A percentile compares a stretch with the other conserved stretches of the same genome.
phyloP scores from a whole-genome alignment of 2,888 invertebrate genomes.

The Drosophila mayaguana region DNA sequence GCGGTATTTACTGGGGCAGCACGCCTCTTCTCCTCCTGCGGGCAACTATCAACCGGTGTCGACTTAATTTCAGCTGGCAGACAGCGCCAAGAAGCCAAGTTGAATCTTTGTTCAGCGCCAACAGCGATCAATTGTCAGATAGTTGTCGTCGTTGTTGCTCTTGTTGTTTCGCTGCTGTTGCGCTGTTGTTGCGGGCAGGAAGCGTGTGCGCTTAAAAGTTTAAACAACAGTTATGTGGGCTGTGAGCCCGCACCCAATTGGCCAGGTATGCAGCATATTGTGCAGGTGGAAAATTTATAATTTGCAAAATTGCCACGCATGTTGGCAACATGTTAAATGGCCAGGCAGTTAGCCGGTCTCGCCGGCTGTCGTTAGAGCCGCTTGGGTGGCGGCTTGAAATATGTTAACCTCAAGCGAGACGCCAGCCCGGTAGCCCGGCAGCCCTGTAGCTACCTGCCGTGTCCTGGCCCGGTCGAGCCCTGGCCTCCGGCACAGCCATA shows the following conservation, averaged over 20 bases:
- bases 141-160: slow-evolving; percentile 50
- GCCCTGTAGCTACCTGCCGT: slow-evolving; percentile 31
- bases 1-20: slow-evolving; percentile 32
- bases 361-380: slow-evolving; percentile 55
- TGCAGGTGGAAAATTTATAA: slow-evolving; percentile 84
- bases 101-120: slow-evolving; percentile 52
- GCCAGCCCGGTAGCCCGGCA: slow-evolving; percentile 24
- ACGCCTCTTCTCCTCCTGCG: slow-evolving; percentile 24
- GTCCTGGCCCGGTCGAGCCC: slow-evolving; percentile 11
- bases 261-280: slow-evolving; percentile 64
- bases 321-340: slow-evolving; percentile 76
- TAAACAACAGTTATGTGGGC: slow-evolving; percentile 62
- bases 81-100: slow-evolving; percentile 48
- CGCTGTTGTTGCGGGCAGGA: slow-evolving; percentile 44
- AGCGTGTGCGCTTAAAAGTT: slow-evolving; percentile 73
- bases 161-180: slow-evolving; percentile 17
- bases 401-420: slow-evolving; percentile 80
- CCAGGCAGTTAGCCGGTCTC: slow-evolving; percentile 55
- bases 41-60: slow-evolving; percentile 53
- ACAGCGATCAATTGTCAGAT: slow-evolving; percentile 79
- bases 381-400: slow-evolving; percentile 73
- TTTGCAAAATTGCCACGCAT: slow-evolving; percentile 82
- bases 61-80: slow-evolving; percentile 68
- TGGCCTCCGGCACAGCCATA: slow-evolving; percentile 24
- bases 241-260: slow-evolving; percentile 4